These are phyloP conservation scores for Melanogrammus aeglefinus DNA, from an alignment of 2,797 vertebrate species.

Conservation along the genomic window DNA sequence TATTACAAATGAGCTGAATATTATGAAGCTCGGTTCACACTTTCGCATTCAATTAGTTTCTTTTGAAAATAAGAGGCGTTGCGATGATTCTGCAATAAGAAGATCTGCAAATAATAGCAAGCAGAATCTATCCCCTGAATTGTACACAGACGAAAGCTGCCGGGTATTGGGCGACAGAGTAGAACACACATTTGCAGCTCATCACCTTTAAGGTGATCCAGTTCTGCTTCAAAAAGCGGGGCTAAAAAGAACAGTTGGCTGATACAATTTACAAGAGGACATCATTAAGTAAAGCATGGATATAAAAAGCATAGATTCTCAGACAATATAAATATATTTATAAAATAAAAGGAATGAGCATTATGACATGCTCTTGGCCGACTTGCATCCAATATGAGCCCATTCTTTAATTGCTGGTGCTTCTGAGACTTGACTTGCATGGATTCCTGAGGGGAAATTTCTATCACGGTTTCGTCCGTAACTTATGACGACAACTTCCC, in stretches of 20 bases:
- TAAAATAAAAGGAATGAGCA: slow-evolving; percentile 51
- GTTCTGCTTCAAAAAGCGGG: background rate
- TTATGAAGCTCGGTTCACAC: slow-evolving; percentile 38
- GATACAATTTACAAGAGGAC: slow-evolving; percentile 13
- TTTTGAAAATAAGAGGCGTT: slow-evolving; percentile 14
- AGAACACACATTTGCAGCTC: slow-evolving; percentile 5
- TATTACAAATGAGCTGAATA: slow-evolving; percentile 31
- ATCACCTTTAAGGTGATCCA: slow-evolving; percentile 11
- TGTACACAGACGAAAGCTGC: slow-evolving; percentile 18
- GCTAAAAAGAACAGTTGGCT: slow-evolving; percentile 8
- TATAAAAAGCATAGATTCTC: slow-evolving; percentile 1
- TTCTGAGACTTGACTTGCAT: background rate
- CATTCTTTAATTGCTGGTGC: background rate
- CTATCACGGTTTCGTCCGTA: slow-evolving; percentile 35
- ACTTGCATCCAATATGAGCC: slow-evolving; percentile 25
- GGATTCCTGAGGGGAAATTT: slow-evolving; percentile 19
- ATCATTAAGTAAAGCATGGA: background rate
- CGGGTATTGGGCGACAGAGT: slow-evolving; percentile 11
- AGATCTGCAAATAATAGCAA: slow-evolving; percentile 30
- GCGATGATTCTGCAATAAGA: slow-evolving; percentile 14
- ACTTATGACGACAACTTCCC: slow-evolving; percentile 49
- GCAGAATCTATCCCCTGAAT: slow-evolving; percentile 20
- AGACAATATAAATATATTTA: slow-evolving; percentile 62
- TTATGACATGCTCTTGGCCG: slow-evolving; percentile 10
- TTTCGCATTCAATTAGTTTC: background rate